Conservation (phyloP, 2,113 vertebrate genomes). For the Sinocyclocheilus anophthalmus region DNA sequence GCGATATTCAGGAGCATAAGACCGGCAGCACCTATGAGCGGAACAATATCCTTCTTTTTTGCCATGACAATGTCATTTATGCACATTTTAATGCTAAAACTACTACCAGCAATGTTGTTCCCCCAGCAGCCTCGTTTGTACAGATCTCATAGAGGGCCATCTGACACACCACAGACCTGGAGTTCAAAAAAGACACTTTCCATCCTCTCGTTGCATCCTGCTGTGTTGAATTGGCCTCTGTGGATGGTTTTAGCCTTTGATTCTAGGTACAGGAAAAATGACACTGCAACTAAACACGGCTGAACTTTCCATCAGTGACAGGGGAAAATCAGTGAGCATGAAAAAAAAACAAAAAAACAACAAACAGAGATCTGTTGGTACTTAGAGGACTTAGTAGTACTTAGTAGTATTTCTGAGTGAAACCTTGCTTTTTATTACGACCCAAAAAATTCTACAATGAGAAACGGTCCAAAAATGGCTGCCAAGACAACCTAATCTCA, state of each 20-base stretch:
- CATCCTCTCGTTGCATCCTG: not conserved
- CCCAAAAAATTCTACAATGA: not conserved
- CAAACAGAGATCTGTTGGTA: not conserved
- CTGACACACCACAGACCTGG: not conserved
- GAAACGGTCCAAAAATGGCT: not conserved
- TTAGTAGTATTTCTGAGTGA: not conserved
- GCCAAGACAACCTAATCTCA: not conserved
- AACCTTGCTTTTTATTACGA: not conserved
- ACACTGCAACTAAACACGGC: not conserved
- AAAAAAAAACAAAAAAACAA: not conserved
- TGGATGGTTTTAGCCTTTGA: slow-evolving; percentile 17
- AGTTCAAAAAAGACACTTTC: not conserved
- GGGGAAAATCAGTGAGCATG: not conserved
- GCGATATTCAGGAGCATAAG: not conserved
- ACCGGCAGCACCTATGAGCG: not conserved
- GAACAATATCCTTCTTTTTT: not conserved
- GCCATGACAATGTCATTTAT: not conserved
- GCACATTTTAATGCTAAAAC: not conserved
- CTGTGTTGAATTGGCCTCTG: slow-evolving; percentile 15
- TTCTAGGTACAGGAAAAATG: slow-evolving; percentile 14
- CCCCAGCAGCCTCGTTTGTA: not conserved
- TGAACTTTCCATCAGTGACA: not conserved
- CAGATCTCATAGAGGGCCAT: not conserved
- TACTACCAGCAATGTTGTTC: not conserved
- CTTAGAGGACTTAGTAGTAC: not conserved